Evolutionary conservation across 2,888 invertebrate species (phyloP).

Genomic region (Phortica okadai): DNA sequence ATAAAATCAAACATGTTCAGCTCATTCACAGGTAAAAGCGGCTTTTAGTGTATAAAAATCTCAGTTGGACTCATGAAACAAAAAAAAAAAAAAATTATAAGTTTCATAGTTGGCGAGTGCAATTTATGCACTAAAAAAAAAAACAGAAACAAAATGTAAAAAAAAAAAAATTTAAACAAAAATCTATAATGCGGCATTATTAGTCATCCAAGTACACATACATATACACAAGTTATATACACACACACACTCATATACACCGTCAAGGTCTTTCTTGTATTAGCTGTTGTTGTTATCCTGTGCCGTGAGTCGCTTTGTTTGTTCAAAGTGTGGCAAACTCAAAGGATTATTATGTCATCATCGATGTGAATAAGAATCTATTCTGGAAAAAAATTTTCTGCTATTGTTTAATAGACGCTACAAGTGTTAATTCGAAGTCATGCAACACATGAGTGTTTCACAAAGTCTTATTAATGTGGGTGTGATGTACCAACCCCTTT

Average conservation of each 20-base stretch:
- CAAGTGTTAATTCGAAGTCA: neutral
- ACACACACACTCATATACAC: conserved; percentile 2
- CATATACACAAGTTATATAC: neutral
- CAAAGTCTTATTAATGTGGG: neutral
- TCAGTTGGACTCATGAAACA: conserved; percentile 26
- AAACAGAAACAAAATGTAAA: conserved; percentile 43
- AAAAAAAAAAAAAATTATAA: conserved; percentile 24
- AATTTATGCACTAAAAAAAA: conserved; percentile 30
- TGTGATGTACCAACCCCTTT: neutral
- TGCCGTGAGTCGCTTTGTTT: conserved; percentile 2
- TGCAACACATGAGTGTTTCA: neutral
- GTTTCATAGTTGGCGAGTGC: neutral
- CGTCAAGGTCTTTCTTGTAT: neutral
- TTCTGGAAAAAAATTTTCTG: neutral
- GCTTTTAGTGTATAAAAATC: conserved; percentile 21
- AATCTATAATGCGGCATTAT: conserved; percentile 22
- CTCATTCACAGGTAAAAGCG: conserved; percentile 74
- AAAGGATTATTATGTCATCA: conserved; percentile 31
- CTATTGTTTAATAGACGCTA: neutral
- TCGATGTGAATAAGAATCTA: neutral
- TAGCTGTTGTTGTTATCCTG: conserved; percentile 1
- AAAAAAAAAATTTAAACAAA: conserved; percentile 15
- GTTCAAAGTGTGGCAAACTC: conserved; percentile 1
- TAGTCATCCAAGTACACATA: conserved; percentile 24
- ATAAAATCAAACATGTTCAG: conserved; percentile 72